Evolutionary conservation across 2,113 vertebrate genomes (phyloP), one percentile per base, ranked within the genome.

Genomic region (Gadus chalcogrammus): DNA sequence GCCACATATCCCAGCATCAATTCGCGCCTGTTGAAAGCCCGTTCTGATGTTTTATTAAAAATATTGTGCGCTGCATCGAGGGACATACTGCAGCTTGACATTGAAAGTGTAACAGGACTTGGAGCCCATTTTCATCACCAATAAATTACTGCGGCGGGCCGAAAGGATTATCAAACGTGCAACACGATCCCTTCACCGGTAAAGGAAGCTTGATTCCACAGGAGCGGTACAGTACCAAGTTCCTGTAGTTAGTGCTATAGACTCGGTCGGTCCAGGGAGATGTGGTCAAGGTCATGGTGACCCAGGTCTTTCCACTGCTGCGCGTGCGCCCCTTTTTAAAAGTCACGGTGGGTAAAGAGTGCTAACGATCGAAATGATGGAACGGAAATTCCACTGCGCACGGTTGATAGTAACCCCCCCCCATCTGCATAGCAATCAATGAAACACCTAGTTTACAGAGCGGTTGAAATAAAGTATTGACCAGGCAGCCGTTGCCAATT

Each of bases 331-430:
- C 24, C 24, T 24, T 24, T 48, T 15, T 68, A 20, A 61, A 71
- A 61, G 56, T 63, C 38, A 35, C 31, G 4, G 6, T 35, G 31
- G 31, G 3, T 35, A 35, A 35, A 1, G 31, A 15, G n/a, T 42
- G 17, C 8, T 6, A 11, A 2, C 31, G 61, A 82, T 79, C 66
- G 58, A 82, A 48, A 74, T 67, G 28, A 69, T 31, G 58, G 64
- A 81, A 84, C 78, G 89, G 86, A 90, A 90, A 85, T 79, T 87
- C 83, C 74, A 69, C 67, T 85, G 69, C 72, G 58, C 52, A 20
- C 18, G 15, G 86, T 85, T 67, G 83, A 82, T 77, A 71, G 60
- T 69, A 67, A 76, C 71, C 67, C 72, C 72, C 38, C 5, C 64
- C 77, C 71, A 5, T 72, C 74, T 53, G 48, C 76, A 38, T 66